Conservation (phyloP, 2,888 invertebrate genomes). For the Leptinotarsa haldemani region DNA sequence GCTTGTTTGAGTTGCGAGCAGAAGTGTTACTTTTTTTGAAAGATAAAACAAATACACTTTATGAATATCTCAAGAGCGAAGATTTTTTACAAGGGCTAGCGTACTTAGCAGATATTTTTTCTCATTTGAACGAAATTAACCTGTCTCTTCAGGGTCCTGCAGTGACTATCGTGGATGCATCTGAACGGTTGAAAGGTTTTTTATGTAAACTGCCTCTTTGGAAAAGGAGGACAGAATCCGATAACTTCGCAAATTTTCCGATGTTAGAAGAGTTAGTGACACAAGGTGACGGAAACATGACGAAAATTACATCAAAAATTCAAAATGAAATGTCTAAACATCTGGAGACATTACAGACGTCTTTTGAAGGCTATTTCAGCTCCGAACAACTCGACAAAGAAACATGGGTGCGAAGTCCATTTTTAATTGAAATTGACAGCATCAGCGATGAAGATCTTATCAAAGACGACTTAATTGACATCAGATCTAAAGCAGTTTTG, state of each 20-base stretch:
- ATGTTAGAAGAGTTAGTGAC: conserved; percentile 5
- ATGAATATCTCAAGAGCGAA: conserved; percentile 20
- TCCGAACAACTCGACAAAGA: conserved; percentile 20
- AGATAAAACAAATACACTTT: conserved; percentile 16
- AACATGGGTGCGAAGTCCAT: conserved; percentile 26
- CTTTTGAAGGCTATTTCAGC: conserved; percentile 26
- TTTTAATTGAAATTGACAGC: conserved; percentile 4
- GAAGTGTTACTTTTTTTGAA: conserved; percentile 23
- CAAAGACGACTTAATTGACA: conserved; percentile 14
- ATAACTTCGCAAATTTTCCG: conserved; percentile 5
- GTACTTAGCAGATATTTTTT: conserved; percentile 8
- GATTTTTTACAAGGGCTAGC: conserved; percentile 16
- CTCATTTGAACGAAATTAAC: conserved; percentile 1
- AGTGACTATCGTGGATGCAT: conserved; percentile 22
- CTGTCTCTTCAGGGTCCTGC: conserved; percentile 23
- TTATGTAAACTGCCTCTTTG: neutral
- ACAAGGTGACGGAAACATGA: neutral
- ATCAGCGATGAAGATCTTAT: conserved; percentile 22
- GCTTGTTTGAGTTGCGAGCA: conserved; percentile 18
- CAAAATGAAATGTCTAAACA: conserved; percentile 14
- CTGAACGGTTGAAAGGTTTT: conserved; percentile 10
- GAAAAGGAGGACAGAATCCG: neutral
- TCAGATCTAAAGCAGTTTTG: conserved; percentile 19
- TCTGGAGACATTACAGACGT: conserved; percentile 24
- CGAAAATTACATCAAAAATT: neutral